Evolutionary conservation across 2,888 invertebrate genomes (phyloP), one percentile per base, ranked within the genome.

Genomic region (Ferdinandea cuprea): DNA sequence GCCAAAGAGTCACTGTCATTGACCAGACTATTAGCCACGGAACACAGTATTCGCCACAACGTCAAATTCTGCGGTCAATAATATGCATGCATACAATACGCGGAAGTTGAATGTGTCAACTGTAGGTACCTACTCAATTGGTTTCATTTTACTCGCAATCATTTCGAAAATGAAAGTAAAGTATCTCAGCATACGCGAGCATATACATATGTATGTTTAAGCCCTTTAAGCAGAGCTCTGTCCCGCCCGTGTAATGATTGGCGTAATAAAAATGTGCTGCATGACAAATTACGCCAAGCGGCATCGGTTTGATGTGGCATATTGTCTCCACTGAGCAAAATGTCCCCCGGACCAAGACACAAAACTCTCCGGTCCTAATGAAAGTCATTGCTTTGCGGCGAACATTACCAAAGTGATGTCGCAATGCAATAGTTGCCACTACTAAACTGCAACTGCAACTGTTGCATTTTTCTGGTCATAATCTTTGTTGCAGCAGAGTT

Each of bases 141-240:
- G 40, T 71, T 52, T 69, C 69, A 59, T 54, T 71, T 65, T 32
- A 71, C 71, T 52, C 46, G 25, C 50, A 59, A 42, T 50, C 44
- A 40, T 59, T 46, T 59, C 5, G 28, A 77, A 81, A 81, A 81
- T 71, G 77, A 81, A 81, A 81, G 81, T 81, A 81, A 81, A 81
- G 81, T 81, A 66, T 37, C 21, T 63, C 48, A 48, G 11, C 17
- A 17, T 44, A 4, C 6, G 40, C n/a, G 37, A 37, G 44, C 11
- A 15, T 30, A 48, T 37, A 25, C 8, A 3, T 7, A 37, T n/a
- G n/a, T n/a, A n/a, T n/a, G 11, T 13, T n/a, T 8, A 59, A 59
- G 44, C 30, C 44, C 44, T 59, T 59, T 21, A 15, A 9, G 5
- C 56, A 59, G 6, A 35, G 25, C 25, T 3, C 40, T 17, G 32